phyloP scores from a whole-genome alignment of 1,140 invertebrate species.

The Lepidurus couesii region DNA sequence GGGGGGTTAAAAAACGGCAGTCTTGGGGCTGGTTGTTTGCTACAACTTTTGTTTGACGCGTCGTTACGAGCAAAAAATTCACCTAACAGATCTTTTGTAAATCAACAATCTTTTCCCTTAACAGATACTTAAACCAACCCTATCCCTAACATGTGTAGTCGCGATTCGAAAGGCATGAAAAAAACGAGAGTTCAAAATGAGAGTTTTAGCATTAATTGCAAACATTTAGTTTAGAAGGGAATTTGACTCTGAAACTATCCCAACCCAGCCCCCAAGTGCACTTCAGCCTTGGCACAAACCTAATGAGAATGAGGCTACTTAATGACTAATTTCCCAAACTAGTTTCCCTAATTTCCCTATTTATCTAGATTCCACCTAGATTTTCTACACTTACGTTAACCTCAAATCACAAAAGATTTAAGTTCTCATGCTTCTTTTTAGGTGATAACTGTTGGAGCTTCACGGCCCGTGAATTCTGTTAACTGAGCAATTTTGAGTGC shows the following conservation, averaged over 20 bases:
- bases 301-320: too few relatives aligned
- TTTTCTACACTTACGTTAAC: too few relatives aligned
- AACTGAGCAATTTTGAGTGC: slow-evolving; percentile 80
- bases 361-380: too few relatives aligned
- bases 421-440: slow-evolving; percentile 52
- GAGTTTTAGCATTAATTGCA: too few relatives aligned
- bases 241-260: not conserved
- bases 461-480: slow-evolving; percentile 74
- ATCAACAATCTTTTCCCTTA: too few relatives aligned
- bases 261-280: not conserved
- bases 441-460: slow-evolving; percentile 93
- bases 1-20: not conserved
- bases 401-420: not conserved
- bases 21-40: not conserved
- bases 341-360: too few relatives aligned
- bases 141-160: too few relatives aligned
- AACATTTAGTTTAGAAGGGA: too few relatives aligned
- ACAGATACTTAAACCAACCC: too few relatives aligned
- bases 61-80: not conserved
- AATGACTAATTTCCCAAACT: not conserved
- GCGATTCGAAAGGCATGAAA: too few relatives aligned
- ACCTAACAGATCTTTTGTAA: too few relatives aligned
- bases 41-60: not conserved
- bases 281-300: not conserved
- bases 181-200: too few relatives aligned